phyloP scores from a whole-genome alignment of 2,797 vertebrate genomes.

The Megalops cyprinoides region DNA sequence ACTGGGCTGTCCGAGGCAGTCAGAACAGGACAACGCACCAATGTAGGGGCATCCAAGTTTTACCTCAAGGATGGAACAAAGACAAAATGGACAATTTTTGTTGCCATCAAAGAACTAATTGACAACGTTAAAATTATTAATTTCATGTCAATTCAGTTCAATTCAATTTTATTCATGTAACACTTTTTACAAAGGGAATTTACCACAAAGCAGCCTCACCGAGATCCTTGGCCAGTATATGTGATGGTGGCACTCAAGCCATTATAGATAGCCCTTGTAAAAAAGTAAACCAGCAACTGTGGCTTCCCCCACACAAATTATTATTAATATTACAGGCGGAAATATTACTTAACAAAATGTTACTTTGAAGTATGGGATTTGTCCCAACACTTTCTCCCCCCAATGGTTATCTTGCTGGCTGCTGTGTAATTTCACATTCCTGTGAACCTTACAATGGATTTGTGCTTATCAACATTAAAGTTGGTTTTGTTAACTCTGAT shows the following conservation, averaged over 20 bases:
- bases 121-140: no score
- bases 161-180: no score
- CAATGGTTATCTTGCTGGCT: background rate
- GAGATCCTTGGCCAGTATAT: no score
- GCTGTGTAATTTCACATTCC: constrained; percentile 48
- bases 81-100: no score
- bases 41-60: background rate
- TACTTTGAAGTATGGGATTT: background rate
- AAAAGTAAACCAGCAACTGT: background rate
- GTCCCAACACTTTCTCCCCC: background rate
- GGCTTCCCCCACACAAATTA: background rate
- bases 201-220: no score
- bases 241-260: background rate
- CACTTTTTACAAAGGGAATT: no score
- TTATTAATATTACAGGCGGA: background rate
- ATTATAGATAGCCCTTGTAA: background rate
- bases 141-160: no score
- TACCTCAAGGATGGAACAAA: background rate
- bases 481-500: constrained; percentile 64
- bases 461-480: constrained; percentile 57
- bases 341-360: no score
- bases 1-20: background rate
- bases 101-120: no score
- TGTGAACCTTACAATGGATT: constrained; percentile 48
- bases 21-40: background rate